These are phyloP conservation scores for Saturnia japonica DNA, from an alignment of 2,888 invertebrate species.

Conservation along the genomic window DNA sequence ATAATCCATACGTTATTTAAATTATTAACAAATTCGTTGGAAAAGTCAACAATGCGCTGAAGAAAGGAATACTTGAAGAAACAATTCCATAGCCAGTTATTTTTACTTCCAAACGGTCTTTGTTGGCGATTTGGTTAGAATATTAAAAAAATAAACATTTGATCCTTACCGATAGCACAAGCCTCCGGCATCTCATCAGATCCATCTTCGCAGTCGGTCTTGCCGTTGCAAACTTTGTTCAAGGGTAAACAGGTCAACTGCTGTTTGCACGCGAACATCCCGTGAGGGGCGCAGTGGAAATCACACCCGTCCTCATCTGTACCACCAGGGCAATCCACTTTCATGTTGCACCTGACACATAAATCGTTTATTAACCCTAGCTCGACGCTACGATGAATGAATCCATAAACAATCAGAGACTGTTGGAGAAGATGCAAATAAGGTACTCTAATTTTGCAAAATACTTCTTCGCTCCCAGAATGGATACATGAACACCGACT, in stretches of 20 bases:
- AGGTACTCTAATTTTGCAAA: background rate
- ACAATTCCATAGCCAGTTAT: too few relatives aligned
- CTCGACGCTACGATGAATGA: background rate
- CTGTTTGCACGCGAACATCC: constrained; percentile 81
- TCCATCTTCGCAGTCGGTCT: constrained; percentile 86
- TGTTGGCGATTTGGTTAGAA: background rate
- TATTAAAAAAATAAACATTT: background rate
- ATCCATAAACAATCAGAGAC: background rate
- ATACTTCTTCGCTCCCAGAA: background rate
- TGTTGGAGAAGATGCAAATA: background rate
- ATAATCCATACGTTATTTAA: too few relatives aligned
- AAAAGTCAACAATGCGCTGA: too few relatives aligned
- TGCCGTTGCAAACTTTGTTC: constrained; percentile 65
- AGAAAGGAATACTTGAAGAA: too few relatives aligned
- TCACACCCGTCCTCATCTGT: constrained; percentile 87
- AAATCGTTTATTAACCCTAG: background rate
- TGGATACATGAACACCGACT: background rate
- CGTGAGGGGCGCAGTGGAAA: constrained; percentile 44
- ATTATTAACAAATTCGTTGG: too few relatives aligned
- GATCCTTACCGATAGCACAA: constrained; percentile 48
- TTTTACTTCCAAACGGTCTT: too few relatives aligned
- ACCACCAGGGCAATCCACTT: constrained; percentile 85
- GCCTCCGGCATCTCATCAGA: constrained; percentile 84
- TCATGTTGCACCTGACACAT: constrained; percentile 83
- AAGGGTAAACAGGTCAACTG: constrained; percentile 79